Percentiles rank a stretch among this genome's conserved stretches.
Conservation (phyloP, 2,888 invertebrate genomes). For the Pollenia amentaria region DNA sequence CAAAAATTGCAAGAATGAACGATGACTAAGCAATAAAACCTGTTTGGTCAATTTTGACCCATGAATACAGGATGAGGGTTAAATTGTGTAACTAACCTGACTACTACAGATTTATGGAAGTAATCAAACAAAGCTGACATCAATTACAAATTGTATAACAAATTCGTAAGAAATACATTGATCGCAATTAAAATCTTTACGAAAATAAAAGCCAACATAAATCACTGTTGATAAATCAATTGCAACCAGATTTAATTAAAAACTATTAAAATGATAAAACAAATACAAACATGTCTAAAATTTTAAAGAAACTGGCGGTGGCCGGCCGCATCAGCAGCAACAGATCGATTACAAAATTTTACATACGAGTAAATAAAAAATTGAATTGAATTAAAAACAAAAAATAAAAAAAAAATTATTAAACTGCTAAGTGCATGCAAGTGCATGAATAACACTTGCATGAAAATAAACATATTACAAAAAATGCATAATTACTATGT, state of each 20-base stretch:
- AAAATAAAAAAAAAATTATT: neutral
- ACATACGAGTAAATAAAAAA: neutral
- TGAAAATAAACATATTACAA: neutral
- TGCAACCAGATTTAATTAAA: slow-evolving; percentile 31
- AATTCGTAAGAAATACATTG: slow-evolving; percentile 12
- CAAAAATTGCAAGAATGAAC: no score
- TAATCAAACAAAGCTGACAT: neutral
- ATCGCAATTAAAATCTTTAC: slow-evolving; percentile 33
- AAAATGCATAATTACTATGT: slow-evolving; percentile 59
- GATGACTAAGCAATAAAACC: no score
- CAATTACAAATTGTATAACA: neutral
- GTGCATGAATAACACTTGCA: neutral
- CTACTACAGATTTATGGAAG: neutral
- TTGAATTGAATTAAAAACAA: slow-evolving; percentile 12
- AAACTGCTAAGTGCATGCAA: neutral
- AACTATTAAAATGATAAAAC: slow-evolving; percentile 7
- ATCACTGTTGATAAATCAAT: slow-evolving; percentile 30
- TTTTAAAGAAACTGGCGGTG: neutral
- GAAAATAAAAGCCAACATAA: slow-evolving; percentile 33
- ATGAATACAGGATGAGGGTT: no score
- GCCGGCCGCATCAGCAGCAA: neutral
- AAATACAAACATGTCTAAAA: slow-evolving; percentile 4
- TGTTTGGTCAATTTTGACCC: no score
- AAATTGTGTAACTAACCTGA: neutral
- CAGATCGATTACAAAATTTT: slow-evolving; percentile 48